Conservation (phyloP, 2,797 vertebrate genomes). For the Clamator glandarius region DNA sequence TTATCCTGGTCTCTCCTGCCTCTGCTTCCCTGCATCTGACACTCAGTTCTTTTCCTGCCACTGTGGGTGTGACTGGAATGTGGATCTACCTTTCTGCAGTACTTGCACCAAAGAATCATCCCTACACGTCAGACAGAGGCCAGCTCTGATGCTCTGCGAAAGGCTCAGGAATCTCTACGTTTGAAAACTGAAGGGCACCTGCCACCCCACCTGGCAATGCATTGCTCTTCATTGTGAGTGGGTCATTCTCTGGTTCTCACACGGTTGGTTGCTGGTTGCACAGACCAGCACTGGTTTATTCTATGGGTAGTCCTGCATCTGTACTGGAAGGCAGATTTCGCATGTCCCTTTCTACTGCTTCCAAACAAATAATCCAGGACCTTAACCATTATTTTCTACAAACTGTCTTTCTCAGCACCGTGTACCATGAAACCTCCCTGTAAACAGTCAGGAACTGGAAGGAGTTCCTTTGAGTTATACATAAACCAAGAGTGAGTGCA, state of each 20-base stretch:
- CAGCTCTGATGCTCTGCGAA: not conserved
- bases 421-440: not conserved
- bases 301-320: not conserved
- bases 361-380: not conserved
- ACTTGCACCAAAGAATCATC: not conserved
- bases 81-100: not conserved
- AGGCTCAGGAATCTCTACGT: not conserved
- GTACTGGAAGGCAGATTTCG: not conserved
- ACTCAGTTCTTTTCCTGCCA: not conserved
- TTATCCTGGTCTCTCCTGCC: not conserved
- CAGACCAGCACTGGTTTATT: not conserved
- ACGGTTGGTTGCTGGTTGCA: not conserved
- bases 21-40: not conserved
- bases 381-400: not conserved
- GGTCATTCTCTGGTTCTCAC: not conserved
- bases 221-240: not conserved
- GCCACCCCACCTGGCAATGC: not conserved
- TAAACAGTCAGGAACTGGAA: not conserved
- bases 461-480: not conserved
- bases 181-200: not conserved
- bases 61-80: not conserved
- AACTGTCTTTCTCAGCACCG: not conserved
- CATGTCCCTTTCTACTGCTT: not conserved
- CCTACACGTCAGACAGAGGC: not conserved
- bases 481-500: not conserved